phyloP scores from a whole-genome alignment of 2,113 vertebrate genomes.

The Okapia johnstoni region DNA sequence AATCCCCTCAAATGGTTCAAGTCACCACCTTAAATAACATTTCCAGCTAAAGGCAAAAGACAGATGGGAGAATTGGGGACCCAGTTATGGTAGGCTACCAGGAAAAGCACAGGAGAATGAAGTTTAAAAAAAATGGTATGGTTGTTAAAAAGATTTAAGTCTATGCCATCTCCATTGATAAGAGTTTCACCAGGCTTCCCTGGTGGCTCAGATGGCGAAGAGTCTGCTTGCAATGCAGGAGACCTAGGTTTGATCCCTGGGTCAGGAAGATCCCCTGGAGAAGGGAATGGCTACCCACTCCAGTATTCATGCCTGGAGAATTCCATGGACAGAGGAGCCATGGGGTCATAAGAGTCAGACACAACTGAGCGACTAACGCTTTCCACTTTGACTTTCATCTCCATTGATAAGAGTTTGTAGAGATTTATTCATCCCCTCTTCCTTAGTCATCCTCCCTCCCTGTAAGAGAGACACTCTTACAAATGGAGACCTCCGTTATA shows the following conservation, averaged over 20 bases:
- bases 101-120: not conserved
- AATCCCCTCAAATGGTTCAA: not conserved
- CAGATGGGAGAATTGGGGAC: not conserved
- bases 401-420: not conserved
- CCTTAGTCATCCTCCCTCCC: not conserved
- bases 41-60: not conserved
- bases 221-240: not conserved
- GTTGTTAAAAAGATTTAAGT: not conserved
- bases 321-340: not conserved
- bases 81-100: not conserved
- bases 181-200: not conserved
- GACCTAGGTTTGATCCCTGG: not conserved
- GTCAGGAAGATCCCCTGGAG: not conserved
- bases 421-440: not conserved
- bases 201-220: not conserved
- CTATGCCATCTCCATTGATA: not conserved
- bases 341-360: not conserved
- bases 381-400: not conserved
- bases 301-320: not conserved
- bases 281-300: not conserved
- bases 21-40: not conserved
- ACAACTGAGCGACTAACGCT: not conserved
- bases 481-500: not conserved
- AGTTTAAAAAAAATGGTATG: not conserved
- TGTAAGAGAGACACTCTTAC: not conserved